These are phyloP conservation scores for Corythaeola cristata DNA, from an alignment of 2,113 vertebrate species.

Conservation along the genomic window DNA sequence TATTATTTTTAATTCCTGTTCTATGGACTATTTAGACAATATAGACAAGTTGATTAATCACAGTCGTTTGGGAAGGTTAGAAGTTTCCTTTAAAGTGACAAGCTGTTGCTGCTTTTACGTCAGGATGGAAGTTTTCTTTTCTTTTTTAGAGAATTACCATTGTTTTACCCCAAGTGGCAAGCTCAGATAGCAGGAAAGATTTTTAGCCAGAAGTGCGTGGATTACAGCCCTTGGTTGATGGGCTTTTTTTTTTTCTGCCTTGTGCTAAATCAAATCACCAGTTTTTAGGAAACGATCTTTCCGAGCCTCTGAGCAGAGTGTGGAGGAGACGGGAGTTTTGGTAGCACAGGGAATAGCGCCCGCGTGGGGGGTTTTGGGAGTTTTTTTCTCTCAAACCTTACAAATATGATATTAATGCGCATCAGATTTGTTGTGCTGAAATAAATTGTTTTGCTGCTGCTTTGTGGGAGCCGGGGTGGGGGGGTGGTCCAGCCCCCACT, in stretches of 20 bases:
- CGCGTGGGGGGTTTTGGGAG: fast-evolving
- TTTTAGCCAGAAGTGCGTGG: background rate
- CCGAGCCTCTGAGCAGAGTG: background rate
- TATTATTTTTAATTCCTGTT: background rate
- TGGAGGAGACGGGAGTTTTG: background rate
- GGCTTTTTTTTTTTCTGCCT: background rate
- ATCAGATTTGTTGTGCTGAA: fast-evolving
- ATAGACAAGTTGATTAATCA: slow-evolving; percentile 1
- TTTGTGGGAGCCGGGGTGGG: background rate
- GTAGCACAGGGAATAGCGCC: background rate
- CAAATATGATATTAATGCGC: fast-evolving
- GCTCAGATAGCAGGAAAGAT: background rate
- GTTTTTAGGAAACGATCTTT: background rate
- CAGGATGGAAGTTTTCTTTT: slow-evolving; percentile 7
- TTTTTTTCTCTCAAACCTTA: background rate
- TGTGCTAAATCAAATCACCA: background rate
- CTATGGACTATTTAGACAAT: background rate
- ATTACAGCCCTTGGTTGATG: background rate
- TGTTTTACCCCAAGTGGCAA: background rate
- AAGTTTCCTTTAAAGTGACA: background rate
- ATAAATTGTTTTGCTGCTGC: fast-evolving
- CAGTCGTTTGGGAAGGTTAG: background rate
- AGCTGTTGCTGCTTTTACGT: background rate
- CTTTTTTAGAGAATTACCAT: background rate
- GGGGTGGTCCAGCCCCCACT: background rate